Conservation (phyloP, 2,797 vertebrate genomes). For the Mormyrops boulengeri region DNA sequence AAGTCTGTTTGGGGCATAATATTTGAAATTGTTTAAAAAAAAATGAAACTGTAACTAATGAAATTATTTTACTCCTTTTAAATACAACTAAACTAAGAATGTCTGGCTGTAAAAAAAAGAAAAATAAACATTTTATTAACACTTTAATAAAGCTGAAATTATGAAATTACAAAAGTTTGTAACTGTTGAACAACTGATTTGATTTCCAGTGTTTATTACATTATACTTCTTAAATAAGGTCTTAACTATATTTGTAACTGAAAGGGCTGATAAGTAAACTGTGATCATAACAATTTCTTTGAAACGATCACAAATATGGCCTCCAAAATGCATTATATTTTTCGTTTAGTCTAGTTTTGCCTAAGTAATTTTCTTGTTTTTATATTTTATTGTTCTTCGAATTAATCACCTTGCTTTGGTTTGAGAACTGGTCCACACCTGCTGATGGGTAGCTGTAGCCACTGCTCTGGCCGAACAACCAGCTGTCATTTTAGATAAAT, state of each 20-base stretch:
- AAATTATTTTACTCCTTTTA: constrained; percentile 16
- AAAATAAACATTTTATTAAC: neutral
- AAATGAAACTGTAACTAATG: neutral
- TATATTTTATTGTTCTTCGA: neutral
- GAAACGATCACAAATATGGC: neutral
- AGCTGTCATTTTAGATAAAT: neutral
- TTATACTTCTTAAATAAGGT: neutral
- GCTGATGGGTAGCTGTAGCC: too few relatives aligned
- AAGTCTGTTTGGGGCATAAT: neutral
- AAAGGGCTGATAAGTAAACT: neutral
- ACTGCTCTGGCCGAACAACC: too few relatives aligned
- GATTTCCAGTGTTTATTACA: neutral
- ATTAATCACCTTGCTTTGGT: neutral
- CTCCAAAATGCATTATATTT: neutral
- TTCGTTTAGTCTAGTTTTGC: neutral
- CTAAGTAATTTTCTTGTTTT: neutral
- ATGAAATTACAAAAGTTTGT: neutral
- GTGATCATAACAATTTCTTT: neutral
- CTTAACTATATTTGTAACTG: neutral
- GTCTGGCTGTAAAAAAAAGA: neutral
- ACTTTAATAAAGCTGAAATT: neutral
- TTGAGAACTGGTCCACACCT: neutral
- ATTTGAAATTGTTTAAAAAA: neutral
- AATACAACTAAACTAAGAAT: neutral
- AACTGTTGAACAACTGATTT: neutral